Evolutionary conservation across 1,140 invertebrate species (phyloP).

Genomic region (Rhysida immarginata): DNA sequence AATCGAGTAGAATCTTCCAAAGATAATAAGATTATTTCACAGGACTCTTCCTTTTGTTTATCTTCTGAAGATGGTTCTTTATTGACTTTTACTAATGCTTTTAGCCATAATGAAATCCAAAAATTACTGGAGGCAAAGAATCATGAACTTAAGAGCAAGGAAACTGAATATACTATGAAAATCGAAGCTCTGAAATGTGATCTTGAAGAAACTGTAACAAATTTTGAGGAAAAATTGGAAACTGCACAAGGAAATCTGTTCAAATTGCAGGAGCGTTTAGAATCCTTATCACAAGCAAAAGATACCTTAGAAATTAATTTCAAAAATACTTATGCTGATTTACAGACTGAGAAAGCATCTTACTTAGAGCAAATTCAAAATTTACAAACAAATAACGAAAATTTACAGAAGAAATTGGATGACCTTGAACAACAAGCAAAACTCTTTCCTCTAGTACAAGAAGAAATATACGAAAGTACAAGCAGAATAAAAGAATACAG

Average conservation of each 20-base stretch:
- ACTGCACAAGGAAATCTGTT: conserved; percentile 2
- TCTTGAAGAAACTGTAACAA: conserved; percentile 7
- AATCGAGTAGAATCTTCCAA: too few species aligned
- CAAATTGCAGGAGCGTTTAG: conserved; percentile 9
- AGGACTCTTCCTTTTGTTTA: too few species aligned
- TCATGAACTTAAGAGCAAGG: not conserved
- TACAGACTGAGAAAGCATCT: not conserved
- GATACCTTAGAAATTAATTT: conserved; percentile 9
- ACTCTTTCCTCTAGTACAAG: not conserved
- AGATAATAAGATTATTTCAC: too few species aligned
- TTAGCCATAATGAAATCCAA: too few species aligned
- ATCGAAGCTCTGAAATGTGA: conserved; percentile 6
- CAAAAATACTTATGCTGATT: not conserved
- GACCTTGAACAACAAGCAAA: not conserved
- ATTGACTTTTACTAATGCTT: too few species aligned
- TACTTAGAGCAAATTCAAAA: not conserved
- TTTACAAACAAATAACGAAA: not conserved
- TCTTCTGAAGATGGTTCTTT: too few species aligned
- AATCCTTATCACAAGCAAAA: conserved; percentile 11
- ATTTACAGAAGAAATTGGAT: not conserved
- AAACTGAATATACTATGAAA: conserved; percentile 4
- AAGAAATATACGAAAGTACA: not conserved
- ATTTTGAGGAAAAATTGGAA: conserved; percentile 10
- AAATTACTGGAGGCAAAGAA: too few species aligned
- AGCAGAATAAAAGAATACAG: not conserved